Evolutionary conservation across 2,888 invertebrate genomes (phyloP).

Genomic region (Lithophane socia): DNA sequence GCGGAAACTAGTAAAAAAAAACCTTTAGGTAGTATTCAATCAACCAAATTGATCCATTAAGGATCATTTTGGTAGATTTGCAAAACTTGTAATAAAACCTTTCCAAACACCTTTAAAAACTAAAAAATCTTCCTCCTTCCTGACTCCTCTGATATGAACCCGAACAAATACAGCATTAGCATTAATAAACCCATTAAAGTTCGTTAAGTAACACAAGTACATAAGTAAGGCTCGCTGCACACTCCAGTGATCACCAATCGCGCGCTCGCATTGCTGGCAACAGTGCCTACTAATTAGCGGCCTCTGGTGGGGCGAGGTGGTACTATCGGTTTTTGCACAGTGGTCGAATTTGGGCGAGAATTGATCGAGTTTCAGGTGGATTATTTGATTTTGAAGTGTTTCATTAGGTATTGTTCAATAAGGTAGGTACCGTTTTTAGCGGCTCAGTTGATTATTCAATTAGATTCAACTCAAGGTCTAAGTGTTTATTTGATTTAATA

Average conservation of each 20-base stretch:
- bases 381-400: neutral
- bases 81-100: too few relatives aligned
- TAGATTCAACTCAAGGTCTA: neutral
- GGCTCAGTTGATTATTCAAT: neutral
- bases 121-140: neutral
- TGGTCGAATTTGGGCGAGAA: slow-evolving; percentile 16
- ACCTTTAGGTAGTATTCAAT: neutral
- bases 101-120: neutral
- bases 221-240: slow-evolving; percentile 66
- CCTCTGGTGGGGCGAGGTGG: slow-evolving; percentile 77
- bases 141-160: neutral
- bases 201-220: slow-evolving; percentile 39
- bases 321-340: slow-evolving; percentile 75
- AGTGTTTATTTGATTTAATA: too few relatives aligned
- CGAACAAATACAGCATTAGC: slow-evolving; percentile 56
- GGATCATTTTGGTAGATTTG: too few relatives aligned
- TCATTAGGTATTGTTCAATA: neutral
- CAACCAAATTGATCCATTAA: neutral
- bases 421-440: neutral
- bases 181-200: slow-evolving; percentile 56
- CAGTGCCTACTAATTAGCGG: slow-evolving; percentile 81
- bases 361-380: slow-evolving; percentile 27
- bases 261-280: slow-evolving; percentile 72
- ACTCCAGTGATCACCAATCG: slow-evolving; percentile 85
- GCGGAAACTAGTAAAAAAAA: too few relatives aligned